Base-by-base conservation (phyloP, 2,113 vertebrate genomes). In the Oxyruncus cristatus region DNA sequence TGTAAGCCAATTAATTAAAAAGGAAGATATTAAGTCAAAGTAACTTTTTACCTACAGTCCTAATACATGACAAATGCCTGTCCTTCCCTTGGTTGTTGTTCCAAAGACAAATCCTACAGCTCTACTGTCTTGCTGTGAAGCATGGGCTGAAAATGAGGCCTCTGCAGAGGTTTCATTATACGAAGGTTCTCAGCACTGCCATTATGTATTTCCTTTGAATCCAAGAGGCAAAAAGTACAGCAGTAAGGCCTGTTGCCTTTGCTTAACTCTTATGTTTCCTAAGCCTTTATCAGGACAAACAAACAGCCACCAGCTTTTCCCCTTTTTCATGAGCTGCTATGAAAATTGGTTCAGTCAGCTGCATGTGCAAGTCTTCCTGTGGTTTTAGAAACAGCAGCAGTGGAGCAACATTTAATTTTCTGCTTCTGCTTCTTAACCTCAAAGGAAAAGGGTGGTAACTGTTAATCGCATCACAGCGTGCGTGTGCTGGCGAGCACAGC, bases 371-470 rank as follows among this genome's bases (percentile, higher is more conserved):
- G 26, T 63, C 79, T 95, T 96, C 92, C 79, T 90, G 88, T 88
- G 84, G 92, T 88, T 94, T 93, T 72, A 88, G 87, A 81, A 92
- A 80, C 42, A 2, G 56, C 59, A 76, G 73, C 75, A 65, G 61
- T 83, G 59, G 46, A 75, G 58, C 61, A 96, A 89, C 67, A 50
- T 85, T 91, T 87, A 91, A 91, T 86, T 94, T 91, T 30, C 65
- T 77, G 53, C 35, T 95, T 90, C 61, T 80, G 3, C 59, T 82
- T 76, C 81, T 77, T 77, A 70, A 90, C 61, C 82, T 95, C n/a
- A 3, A 56, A 83, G 79, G 78, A 15, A 84, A 80, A 78, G 85
- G 30, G 61, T 42, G 82, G 67, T 59, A 76, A 55, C 85, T 53
- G 22, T 88, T 90, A 88, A 93, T 95, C 93, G 79, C 63, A 50